A percentile compares a stretch with the other conserved stretches of the same genome.
Conservation (phyloP, 2,113 vertebrate genomes). For the Rhea americana region DNA sequence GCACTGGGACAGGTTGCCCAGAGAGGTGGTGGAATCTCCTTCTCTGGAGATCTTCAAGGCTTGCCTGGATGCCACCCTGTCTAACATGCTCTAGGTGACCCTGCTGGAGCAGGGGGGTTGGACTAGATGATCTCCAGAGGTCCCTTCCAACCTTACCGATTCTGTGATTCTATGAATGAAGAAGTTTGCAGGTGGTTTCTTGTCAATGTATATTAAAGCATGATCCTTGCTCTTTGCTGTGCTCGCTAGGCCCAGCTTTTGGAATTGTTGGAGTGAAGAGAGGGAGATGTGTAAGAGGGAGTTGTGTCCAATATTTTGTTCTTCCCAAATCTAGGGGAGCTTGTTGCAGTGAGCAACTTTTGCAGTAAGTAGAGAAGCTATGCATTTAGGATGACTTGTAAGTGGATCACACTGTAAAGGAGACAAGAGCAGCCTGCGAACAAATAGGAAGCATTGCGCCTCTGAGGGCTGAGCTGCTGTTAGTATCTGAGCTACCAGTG, state of each 20-base stretch:
- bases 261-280: not conserved
- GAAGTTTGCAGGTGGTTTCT: not conserved
- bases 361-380: not conserved
- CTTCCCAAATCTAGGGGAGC: not conserved
- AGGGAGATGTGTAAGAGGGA: not conserved
- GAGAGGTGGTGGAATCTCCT: too few relatives aligned
- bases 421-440: not conserved
- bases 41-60: too few relatives aligned
- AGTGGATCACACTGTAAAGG: not conserved
- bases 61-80: too few relatives aligned
- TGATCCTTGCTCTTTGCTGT: not conserved
- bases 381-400: not conserved
- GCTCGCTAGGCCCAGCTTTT: not conserved
- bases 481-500: not conserved
- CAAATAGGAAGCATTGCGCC: not conserved
- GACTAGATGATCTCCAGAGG: too few relatives aligned
- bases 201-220: accelerated
- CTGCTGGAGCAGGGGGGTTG: too few relatives aligned
- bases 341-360: not conserved
- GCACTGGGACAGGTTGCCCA: too few relatives aligned
- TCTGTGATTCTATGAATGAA: not conserved
- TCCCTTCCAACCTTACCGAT: too few relatives aligned
- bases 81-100: too few relatives aligned
- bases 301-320: not conserved
- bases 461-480: not conserved